Evolutionary conservation across 1,140 invertebrate genomes (phyloP).

Genomic region (Anoplophora glabripennis): DNA sequence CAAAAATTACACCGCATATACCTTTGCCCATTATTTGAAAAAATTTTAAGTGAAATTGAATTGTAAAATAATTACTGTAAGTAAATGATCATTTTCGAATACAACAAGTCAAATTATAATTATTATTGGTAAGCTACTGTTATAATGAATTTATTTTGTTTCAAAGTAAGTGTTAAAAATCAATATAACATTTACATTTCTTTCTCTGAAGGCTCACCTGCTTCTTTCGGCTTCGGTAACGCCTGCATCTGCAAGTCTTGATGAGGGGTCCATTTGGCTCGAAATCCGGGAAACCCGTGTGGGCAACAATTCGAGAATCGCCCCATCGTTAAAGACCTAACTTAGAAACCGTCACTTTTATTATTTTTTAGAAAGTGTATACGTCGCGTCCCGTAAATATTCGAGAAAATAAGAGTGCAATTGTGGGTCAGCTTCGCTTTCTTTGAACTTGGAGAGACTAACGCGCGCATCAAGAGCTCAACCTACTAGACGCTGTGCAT

Average conservation of each 20-base stretch:
- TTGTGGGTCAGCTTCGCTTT: conserved; percentile 12
- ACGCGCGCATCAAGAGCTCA: not conserved
- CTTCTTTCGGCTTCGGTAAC: conserved; percentile 39
- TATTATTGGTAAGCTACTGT: too few species aligned
- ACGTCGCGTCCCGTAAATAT: not conserved
- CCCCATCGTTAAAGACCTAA: conserved; percentile 26
- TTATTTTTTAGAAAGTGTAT: not conserved
- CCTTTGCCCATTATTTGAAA: too few species aligned
- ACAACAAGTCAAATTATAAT: too few species aligned
- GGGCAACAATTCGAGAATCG: conserved; percentile 26
- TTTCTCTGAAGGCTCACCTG: conserved; percentile 4
- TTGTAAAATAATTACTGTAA: too few species aligned
- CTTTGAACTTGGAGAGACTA: conserved; percentile 6
- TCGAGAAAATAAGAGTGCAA: not conserved
- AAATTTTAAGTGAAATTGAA: too few species aligned
- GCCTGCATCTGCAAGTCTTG: conserved; percentile 29
- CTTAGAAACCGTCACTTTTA: not conserved
- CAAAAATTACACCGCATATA: too few species aligned
- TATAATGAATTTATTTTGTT: too few species aligned
- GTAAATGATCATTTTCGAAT: too few species aligned
- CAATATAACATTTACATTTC: too few species aligned
- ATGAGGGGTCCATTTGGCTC: conserved; percentile 27
- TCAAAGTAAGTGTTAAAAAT: too few species aligned
- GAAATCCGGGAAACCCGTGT: conserved; percentile 20
- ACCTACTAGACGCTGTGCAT: not conserved